Percentiles rank a stretch among this genome's conserved stretches.
phyloP scores from a whole-genome alignment of 2,888 invertebrate genomes.

The Odontothrips loti region DNA sequence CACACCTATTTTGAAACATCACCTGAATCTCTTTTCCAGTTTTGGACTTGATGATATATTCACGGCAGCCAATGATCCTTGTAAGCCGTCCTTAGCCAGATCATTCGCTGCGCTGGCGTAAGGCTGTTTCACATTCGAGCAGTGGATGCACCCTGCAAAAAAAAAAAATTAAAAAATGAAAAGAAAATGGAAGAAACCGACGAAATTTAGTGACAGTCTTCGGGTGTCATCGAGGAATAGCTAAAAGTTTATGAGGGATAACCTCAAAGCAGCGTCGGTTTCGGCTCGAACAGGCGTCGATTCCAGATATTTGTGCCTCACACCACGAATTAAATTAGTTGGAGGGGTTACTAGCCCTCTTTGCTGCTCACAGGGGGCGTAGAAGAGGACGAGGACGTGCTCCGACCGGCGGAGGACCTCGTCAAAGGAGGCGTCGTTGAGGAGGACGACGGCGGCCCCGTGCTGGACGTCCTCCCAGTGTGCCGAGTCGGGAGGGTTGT shows the following conservation, averaged over 20 bases:
- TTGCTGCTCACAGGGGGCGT: conserved; percentile 1
- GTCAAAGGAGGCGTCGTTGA: not conserved
- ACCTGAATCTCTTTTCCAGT: not conserved
- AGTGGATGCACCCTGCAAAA: not conserved
- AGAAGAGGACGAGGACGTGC: not conserved
- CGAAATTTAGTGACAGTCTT: too few species aligned
- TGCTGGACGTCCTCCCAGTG: not conserved
- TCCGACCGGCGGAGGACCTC: not conserved
- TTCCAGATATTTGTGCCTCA: too few species aligned
- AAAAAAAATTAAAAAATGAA: too few species aligned
- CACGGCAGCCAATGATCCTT: not conserved
- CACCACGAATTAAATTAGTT: too few species aligned
- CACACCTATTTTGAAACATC: not conserved
- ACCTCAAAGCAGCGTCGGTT: too few species aligned
- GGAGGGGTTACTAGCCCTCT: too few species aligned
- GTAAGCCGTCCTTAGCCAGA: not conserved
- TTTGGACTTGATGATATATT: not conserved
- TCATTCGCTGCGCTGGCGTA: not conserved
- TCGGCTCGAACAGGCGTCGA: too few species aligned
- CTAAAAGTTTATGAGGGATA: too few species aligned
- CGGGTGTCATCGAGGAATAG: too few species aligned
- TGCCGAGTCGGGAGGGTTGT: not conserved
- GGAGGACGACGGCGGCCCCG: not conserved
- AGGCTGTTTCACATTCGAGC: not conserved
- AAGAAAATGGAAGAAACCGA: too few species aligned